phyloP scores from a whole-genome alignment of 2,113 vertebrate species.

The Neopipo cinnamomea region DNA sequence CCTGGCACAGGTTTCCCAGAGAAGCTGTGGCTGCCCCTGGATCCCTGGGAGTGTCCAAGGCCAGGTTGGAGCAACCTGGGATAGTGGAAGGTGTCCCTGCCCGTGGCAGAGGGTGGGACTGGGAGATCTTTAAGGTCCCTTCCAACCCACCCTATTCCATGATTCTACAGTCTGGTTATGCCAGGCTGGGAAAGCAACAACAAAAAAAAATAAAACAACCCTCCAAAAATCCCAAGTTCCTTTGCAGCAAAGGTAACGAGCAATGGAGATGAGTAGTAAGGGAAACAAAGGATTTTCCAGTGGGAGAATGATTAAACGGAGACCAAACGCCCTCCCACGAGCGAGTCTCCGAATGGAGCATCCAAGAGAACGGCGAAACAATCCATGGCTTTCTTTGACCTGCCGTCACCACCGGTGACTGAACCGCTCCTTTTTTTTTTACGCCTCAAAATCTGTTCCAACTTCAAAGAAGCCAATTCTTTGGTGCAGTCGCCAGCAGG shows the following conservation, averaged over 20 bases:
- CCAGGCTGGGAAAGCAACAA: neutral
- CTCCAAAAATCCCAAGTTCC: accelerated
- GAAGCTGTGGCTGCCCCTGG: neutral
- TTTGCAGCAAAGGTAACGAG: neutral
- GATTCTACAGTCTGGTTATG: neutral
- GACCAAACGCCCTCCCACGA: accelerated
- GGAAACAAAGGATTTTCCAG: neutral
- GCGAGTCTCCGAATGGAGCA: neutral
- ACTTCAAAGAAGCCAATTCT: neutral
- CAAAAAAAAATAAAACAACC: neutral
- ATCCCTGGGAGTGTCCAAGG: neutral
- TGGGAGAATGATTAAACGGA: neutral
- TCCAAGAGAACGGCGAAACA: neutral
- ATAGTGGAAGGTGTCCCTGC: accelerated
- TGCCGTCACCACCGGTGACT: accelerated
- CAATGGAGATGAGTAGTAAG: neutral
- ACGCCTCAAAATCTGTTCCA: neutral
- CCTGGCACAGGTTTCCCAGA: accelerated
- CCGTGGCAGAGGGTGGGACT: neutral
- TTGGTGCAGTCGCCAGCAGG: neutral
- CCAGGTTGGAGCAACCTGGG: accelerated
- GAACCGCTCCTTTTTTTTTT: no score
- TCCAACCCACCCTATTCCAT: neutral
- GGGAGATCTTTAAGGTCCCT: neutral
- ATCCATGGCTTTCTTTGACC: neutral